These are phyloP conservation scores for Pardosa pseudoannulata DNA, from an alignment of 2,888 invertebrate species.

Conservation along the genomic window DNA sequence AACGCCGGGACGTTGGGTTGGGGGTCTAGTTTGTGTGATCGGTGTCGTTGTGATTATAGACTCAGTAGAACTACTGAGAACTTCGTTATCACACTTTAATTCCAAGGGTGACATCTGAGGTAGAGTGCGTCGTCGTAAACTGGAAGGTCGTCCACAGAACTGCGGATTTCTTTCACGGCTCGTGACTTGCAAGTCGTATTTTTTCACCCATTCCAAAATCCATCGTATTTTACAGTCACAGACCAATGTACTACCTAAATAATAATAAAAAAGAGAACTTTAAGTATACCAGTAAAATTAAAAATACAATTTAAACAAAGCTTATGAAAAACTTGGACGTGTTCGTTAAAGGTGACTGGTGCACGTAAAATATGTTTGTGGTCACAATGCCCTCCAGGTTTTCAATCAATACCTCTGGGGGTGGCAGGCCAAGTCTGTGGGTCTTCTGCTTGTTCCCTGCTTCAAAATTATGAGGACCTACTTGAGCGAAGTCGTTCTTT, in stretches of 20 bases:
- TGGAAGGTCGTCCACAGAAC: constrained; percentile 90
- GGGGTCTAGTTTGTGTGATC: constrained; percentile 21
- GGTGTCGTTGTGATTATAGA: constrained; percentile 74
- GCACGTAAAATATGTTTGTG: too few relatives aligned
- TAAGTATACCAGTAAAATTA: not conserved
- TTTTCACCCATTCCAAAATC: constrained; percentile 93
- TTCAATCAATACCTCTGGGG: too few relatives aligned
- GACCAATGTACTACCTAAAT: constrained; percentile 83
- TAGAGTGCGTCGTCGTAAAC: constrained; percentile 88
- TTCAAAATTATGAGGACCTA: too few relatives aligned
- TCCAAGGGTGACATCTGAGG: constrained; percentile 89
- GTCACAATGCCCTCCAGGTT: too few relatives aligned
- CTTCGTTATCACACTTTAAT: constrained; percentile 60
- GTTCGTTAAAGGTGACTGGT: too few relatives aligned
- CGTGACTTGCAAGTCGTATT: constrained; percentile 93
- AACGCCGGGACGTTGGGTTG: constrained; percentile 18
- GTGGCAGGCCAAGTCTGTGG: too few relatives aligned
- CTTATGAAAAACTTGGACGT: too few relatives aligned
- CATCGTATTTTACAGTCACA: constrained; percentile 92
- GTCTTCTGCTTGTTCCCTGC: too few relatives aligned
- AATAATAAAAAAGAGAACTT: not conserved
- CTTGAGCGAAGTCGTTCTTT: too few relatives aligned
- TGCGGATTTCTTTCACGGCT: constrained; percentile 94
- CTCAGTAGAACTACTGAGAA: not conserved
- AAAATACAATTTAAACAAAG: too few relatives aligned